Evolutionary conservation across 2,888 invertebrate genomes (phyloP), one percentile per base, ranked within the genome.

Genomic region (Camponotus fellah): DNA sequence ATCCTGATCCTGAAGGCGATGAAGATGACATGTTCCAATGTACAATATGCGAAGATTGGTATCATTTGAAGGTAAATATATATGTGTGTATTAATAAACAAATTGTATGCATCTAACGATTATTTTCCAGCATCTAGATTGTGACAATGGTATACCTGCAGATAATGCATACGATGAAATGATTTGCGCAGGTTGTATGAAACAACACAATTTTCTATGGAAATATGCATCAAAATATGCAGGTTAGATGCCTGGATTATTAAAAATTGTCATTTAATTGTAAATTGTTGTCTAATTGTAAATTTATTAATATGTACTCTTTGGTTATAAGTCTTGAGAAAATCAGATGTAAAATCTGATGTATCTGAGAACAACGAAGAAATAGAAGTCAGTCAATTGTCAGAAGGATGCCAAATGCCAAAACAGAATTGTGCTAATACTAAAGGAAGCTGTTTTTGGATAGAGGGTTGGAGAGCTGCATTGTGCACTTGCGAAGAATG

Each of bases 21-120:
- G 95, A 96, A 56, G 97, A 97, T 77, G 99, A 99, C 95, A 99
- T 99, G 99, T 97, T 99, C 71, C 99, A 99, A 94, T 99, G 99
- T 93, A 96, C 98, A 65, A 95, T 99, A 77, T 99, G 99, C 95
- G 99, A 99, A 94, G 99, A 99, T 95, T 99, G 99, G 99, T 98
- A 97, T 92, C 99, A 99, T 95, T 96, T 97, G 40, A 95, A 96
- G 94, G 96, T 96, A 94, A 77, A 21, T 53, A 34, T 65, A 21
- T 62, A 14, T 34, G 34, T 32, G 34, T 21, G 5, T 32, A n/a
- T 10, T 46, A 46, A 32, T 21, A 34, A 58, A n/a, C n/a, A 5
- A 64, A 26, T 64, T 46, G 66, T 34, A 43, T 37, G 34, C 26
- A 14, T 32, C 32, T 74, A 43, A 58, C 5, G 10, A 79, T 81